Evolutionary conservation across 1,140 invertebrate genomes (phyloP).

Genomic region (Pogonognathellus flavescens): DNA sequence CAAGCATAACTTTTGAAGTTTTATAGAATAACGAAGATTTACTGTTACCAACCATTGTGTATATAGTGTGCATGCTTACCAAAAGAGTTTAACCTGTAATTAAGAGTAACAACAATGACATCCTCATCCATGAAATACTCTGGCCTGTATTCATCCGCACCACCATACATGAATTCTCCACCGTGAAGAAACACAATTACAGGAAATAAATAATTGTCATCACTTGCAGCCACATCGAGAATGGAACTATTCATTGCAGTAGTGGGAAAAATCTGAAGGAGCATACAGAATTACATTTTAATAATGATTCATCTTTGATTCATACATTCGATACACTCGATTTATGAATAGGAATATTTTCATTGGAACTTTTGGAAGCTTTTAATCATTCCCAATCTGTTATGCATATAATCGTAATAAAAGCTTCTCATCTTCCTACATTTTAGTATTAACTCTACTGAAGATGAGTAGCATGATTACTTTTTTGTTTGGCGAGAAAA

Average conservation of each 20-base stretch:
- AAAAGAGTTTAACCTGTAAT: constrained; percentile 73
- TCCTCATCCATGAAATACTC: constrained; percentile 68
- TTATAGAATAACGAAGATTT: too few species aligned
- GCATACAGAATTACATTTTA: not conserved
- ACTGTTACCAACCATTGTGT: too few species aligned
- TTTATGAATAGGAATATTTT: too few species aligned
- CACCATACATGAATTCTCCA: constrained; percentile 36
- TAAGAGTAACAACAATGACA: constrained; percentile 75
- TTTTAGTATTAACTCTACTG: too few species aligned
- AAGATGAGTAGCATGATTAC: too few species aligned
- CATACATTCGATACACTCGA: too few species aligned
- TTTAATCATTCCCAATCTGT: not conserved
- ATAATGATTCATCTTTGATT: not conserved
- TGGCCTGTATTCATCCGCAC: constrained; percentile 73
- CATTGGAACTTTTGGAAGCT: too few species aligned
- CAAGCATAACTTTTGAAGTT: too few species aligned
- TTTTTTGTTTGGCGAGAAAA: constrained; percentile 50
- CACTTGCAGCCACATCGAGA: not conserved
- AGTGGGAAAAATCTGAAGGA: not conserved
- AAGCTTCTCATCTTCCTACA: too few species aligned
- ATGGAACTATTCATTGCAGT: not conserved
- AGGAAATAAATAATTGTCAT: not conserved
- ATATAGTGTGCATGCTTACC: constrained; percentile 22
- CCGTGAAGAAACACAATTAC: constrained; percentile 52
- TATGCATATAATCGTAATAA: not conserved